Evolutionary conservation across 2,113 vertebrate species (phyloP).

Genomic region (Promerops cafer): DNA sequence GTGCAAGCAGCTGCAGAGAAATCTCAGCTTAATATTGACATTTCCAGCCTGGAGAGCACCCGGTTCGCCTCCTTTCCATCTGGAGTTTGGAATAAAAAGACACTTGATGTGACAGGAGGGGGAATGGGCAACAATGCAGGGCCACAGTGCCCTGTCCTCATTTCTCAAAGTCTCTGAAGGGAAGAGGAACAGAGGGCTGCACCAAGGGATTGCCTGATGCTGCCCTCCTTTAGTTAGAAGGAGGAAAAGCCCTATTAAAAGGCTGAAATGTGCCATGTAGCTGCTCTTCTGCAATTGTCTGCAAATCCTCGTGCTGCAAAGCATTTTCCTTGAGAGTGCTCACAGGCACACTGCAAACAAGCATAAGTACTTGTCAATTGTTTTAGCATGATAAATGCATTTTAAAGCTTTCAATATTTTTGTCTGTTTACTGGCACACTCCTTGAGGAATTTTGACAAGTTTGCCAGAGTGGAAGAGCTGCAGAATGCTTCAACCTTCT

Average conservation of each 20-base stretch:
- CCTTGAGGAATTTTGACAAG: conserved; percentile 23
- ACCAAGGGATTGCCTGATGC: background rate
- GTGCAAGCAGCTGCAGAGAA: conserved; percentile 23
- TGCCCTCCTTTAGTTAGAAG: background rate
- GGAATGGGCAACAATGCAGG: background rate
- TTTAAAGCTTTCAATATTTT: conserved; percentile 38
- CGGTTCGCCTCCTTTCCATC: background rate
- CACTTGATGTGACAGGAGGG: background rate
- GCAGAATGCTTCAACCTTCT: background rate
- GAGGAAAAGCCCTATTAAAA: background rate
- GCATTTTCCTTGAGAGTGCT: conserved; percentile 17
- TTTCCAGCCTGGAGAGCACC: background rate
- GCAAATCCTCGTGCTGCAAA: conserved; percentile 19
- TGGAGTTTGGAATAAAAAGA: background rate
- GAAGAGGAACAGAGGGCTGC: background rate
- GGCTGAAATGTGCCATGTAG: background rate
- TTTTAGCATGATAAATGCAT: conserved; percentile 37
- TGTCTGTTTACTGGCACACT: background rate
- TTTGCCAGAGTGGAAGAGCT: background rate
- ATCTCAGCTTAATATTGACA: background rate
- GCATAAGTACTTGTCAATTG: background rate
- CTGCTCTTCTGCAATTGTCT: background rate
- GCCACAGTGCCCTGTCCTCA: background rate
- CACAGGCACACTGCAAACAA: background rate
- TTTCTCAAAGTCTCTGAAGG: background rate